A percentile compares a stretch with the other conserved stretches of the same genome.
Evolutionary conservation across 2,888 invertebrate genomes (phyloP).

Genomic region (Amphipoea lucens): DNA sequence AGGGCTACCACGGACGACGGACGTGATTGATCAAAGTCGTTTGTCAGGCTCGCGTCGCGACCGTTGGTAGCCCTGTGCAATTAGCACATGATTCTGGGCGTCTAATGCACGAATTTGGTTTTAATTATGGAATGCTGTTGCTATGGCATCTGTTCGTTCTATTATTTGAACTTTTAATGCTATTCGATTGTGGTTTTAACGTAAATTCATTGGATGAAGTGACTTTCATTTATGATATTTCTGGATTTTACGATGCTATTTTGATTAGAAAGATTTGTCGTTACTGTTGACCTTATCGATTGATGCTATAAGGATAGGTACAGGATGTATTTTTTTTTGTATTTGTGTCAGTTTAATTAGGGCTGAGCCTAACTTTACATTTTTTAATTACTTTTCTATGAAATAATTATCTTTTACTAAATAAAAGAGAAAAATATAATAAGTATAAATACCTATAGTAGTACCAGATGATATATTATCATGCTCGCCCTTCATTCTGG

Average conservation of each 20-base stretch:
- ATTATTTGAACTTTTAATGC: constrained; percentile 38
- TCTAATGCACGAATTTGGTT: constrained; percentile 87
- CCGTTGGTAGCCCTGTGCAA: constrained; percentile 84
- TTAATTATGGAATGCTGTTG: constrained; percentile 80
- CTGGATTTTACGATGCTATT: not conserved
- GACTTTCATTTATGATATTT: not conserved
- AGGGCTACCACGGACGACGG: constrained; percentile 85
- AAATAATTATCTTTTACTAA: not conserved
- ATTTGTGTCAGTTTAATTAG: not conserved
- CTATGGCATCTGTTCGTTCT: constrained; percentile 55
- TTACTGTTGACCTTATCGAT: not conserved
- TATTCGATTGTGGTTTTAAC: not conserved
- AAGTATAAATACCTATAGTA: not conserved
- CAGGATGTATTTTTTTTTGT: not conserved
- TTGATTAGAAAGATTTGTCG: not conserved
- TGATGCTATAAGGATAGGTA: too few species aligned
- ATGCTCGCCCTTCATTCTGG: not conserved
- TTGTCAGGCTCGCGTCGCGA: constrained; percentile 89
- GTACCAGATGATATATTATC: too few species aligned
- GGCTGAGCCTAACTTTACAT: not conserved
- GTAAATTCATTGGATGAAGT: not conserved
- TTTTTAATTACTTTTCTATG: not conserved
- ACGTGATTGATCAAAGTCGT: constrained; percentile 89
- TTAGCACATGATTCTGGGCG: constrained; percentile 88
- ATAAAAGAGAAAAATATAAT: not conserved